Base-by-base conservation (phyloP, 2,888 invertebrate genomes). In the Apamea anceps region DNA sequence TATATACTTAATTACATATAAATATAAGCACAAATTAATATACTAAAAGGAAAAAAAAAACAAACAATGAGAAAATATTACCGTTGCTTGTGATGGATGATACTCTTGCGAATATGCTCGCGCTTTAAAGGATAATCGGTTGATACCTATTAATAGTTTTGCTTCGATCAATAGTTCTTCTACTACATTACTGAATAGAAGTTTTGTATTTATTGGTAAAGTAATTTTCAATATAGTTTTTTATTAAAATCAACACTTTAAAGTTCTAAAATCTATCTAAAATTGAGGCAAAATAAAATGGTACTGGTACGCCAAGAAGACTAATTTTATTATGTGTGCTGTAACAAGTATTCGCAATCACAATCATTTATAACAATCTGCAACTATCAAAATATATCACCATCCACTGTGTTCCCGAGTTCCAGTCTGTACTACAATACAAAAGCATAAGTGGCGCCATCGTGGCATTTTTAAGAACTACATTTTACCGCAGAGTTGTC, bases 401-500 rank as follows among this genome's bases (percentile, higher is more conserved):
- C 8, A 13, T n/a, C 0, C 25, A n/a, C 12, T 37, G 3, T 57
- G 15, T n/a, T n/a, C n/a, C n/a, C n/a, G n/a, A n/a, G n/a, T 54
- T 21, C 10, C 2, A 37, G 25, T 51, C 10, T 63, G 2, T 10
- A 77, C 13, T 10, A 37, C 8, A 28, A n/a, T 6, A 32, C 12
- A 10, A 62, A 62, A 7, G 15, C 1, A 21, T 3, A 51, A 51
- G 75, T 66, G n/a, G 65, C 80, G 80, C 54, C 74, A 71, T 25
- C 0, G 21, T 12, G 70, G 45, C 6, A 25, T 8, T 71, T 72
- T 48, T 18, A 5, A 8, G 25, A 72, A 85, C 57, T 32, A 72
- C 57, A 28, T 0, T 0, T 6, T 18, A 1, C 1, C 0, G 15
- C 10, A 65, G 18, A 77, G 73, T 85, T 84, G 82, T 62, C 37